Percentiles rank a stretch among this genome's conserved stretches.
Conservation (phyloP, 2,888 invertebrate species). For the Heliconius ethilla region DNA sequence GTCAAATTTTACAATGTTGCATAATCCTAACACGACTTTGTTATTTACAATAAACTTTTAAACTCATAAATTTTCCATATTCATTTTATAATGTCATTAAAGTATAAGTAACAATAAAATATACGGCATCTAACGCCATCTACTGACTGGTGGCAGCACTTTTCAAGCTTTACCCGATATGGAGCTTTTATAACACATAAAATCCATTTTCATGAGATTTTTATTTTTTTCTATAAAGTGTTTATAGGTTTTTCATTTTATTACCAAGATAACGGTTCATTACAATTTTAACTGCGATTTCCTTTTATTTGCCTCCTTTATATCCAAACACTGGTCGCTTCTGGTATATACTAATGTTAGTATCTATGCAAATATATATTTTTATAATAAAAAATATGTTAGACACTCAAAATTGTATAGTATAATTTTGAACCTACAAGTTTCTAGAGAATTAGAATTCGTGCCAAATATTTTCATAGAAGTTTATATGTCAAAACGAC, state of each 20-base stretch:
- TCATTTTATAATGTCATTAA: constrained; percentile 16
- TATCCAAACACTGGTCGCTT: not conserved
- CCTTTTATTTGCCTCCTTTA: constrained; percentile 30
- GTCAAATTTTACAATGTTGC: not conserved
- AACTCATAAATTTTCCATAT: constrained; percentile 12
- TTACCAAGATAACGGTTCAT: constrained; percentile 57
- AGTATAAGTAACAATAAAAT: constrained; percentile 12
- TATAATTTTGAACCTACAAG: not conserved
- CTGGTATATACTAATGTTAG: not conserved
- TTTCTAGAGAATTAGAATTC: not conserved
- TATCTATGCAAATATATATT: not conserved
- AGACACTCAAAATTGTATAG: not conserved
- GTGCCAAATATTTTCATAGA: constrained; percentile 6
- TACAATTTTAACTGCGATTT: constrained; percentile 41
- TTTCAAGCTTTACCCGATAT: constrained; percentile 44
- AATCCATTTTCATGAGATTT: constrained; percentile 57
- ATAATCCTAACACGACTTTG: not conserved
- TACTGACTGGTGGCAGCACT: constrained; percentile 42
- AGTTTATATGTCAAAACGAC: constrained; percentile 23
- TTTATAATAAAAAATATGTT: not conserved
- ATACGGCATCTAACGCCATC: constrained; percentile 43
- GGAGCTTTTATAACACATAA: constrained; percentile 53
- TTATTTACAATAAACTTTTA: not conserved
- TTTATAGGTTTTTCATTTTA: constrained; percentile 66
- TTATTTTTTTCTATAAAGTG: constrained; percentile 71